Conservation (phyloP, 2,888 invertebrate species). For the Hybos culiciformis region DNA sequence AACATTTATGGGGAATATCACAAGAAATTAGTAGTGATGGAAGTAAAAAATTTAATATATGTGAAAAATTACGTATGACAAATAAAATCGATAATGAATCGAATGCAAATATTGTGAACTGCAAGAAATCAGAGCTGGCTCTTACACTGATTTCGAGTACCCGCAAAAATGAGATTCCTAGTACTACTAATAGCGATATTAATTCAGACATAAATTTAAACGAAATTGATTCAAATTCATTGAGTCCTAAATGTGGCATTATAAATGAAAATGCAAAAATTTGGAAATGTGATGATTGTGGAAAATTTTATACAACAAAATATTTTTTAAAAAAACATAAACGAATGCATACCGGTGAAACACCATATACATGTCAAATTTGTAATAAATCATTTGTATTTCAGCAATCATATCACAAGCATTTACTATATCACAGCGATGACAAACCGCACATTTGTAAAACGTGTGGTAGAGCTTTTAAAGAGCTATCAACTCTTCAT, state of each 20-base stretch:
- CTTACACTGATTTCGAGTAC: background rate
- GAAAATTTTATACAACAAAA: constrained; percentile 75
- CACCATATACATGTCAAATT: constrained; percentile 68
- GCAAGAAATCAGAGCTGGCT: too few species aligned
- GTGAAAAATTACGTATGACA: constrained; percentile 4
- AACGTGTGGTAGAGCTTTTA: constrained; percentile 70
- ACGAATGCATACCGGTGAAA: constrained; percentile 75
- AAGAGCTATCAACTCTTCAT: constrained; percentile 73
- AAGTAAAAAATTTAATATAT: constrained; percentile 18
- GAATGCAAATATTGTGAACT: too few species aligned
- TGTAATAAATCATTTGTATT: constrained; percentile 79
- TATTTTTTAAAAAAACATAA: constrained; percentile 83
- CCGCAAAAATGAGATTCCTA: constrained; percentile 20
- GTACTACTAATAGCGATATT: background rate
- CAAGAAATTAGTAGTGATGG: background rate
- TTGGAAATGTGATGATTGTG: constrained; percentile 76
- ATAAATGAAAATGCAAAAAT: constrained; percentile 49
- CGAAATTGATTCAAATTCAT: background rate
- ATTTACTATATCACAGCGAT: constrained; percentile 72
- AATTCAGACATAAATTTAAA: background rate
- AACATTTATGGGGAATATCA: constrained; percentile 41
- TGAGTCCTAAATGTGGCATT: constrained; percentile 21
- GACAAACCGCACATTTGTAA: constrained; percentile 66
- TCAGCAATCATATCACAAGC: constrained; percentile 82
- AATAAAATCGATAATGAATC: too few species aligned